These are phyloP conservation scores for Melanotaenia parkinsoni DNA, from an alignment of 2,797 vertebrate species.

Conservation along the genomic window DNA sequence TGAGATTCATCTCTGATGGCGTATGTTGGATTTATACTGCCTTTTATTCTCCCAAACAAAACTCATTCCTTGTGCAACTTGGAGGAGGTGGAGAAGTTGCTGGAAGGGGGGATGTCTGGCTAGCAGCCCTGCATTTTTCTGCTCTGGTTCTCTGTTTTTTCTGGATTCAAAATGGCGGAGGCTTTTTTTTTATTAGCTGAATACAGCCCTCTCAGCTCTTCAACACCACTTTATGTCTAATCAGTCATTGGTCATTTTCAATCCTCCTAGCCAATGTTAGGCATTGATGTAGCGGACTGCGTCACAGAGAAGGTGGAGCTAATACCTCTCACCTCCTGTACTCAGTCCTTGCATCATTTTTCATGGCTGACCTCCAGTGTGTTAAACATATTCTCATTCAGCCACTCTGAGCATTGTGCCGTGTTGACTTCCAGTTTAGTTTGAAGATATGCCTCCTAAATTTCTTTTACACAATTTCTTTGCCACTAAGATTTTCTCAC, in stretches of 20 bases:
- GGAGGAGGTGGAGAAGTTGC: conserved; percentile 36
- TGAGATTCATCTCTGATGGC: background rate
- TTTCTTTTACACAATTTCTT: background rate
- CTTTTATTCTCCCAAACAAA: conserved; percentile 58
- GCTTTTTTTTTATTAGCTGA: conserved; percentile 38
- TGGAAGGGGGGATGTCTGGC: conserved; percentile 12
- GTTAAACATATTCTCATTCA: background rate
- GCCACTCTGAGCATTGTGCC: background rate
- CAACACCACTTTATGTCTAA: conserved; percentile 37
- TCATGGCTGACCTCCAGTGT: conserved; percentile 17
- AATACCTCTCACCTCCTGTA: conserved; percentile 6
- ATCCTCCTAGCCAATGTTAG: conserved; percentile 26
- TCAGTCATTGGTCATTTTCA: conserved; percentile 54
- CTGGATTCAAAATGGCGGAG: conserved; percentile 52
- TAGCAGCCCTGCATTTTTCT: conserved; percentile 31
- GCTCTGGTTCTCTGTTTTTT: conserved; percentile 22
- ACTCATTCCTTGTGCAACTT: conserved; percentile 51
- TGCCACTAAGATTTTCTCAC: background rate
- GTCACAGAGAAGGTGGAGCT: conserved; percentile 47
- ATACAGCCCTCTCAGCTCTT: conserved; percentile 20
- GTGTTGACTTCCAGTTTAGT: background rate
- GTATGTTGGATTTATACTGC: conserved; percentile 51
- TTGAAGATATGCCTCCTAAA: background rate
- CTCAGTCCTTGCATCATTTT: conserved; percentile 18
- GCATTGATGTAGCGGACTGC: background rate